Conservation (phyloP, 2,113 vertebrate species). For the Cyanoramphus novaezelandiae region DNA sequence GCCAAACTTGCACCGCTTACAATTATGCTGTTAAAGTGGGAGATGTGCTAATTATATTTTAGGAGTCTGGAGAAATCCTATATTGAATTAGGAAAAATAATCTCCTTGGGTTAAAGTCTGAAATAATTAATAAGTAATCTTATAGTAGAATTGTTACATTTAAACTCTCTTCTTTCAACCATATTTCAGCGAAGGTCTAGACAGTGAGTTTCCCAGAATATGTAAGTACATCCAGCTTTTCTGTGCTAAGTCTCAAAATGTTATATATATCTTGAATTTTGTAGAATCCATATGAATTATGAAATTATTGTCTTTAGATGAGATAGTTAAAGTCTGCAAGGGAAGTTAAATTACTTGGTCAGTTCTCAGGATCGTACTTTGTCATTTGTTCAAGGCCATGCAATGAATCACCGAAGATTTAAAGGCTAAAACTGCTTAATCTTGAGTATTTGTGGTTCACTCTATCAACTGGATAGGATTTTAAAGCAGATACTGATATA, state of each 20-base stretch:
- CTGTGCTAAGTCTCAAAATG: background rate
- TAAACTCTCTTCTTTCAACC: background rate
- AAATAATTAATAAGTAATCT: background rate
- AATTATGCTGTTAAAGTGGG: background rate
- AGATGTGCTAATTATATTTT: background rate
- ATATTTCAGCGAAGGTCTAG: background rate
- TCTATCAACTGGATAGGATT: background rate
- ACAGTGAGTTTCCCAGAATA: background rate
- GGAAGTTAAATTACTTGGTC: background rate
- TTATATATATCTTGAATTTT: background rate
- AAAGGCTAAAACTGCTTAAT: background rate
- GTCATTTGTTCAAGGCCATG: background rate
- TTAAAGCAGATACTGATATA: background rate
- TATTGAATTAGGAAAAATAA: background rate
- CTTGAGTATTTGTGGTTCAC: background rate
- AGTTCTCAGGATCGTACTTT: background rate
- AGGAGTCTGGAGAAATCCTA: background rate
- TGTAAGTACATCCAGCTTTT: background rate
- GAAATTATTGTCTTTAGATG: background rate
- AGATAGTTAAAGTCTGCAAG: background rate
- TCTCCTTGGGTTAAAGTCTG: background rate
- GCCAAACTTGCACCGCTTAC: background rate
- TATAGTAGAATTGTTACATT: background rate
- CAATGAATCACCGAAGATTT: background rate
- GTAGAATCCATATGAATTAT: background rate